Base-by-base conservation (phyloP, 2,888 invertebrate genomes). In the Euplagia quadripunctaria region DNA sequence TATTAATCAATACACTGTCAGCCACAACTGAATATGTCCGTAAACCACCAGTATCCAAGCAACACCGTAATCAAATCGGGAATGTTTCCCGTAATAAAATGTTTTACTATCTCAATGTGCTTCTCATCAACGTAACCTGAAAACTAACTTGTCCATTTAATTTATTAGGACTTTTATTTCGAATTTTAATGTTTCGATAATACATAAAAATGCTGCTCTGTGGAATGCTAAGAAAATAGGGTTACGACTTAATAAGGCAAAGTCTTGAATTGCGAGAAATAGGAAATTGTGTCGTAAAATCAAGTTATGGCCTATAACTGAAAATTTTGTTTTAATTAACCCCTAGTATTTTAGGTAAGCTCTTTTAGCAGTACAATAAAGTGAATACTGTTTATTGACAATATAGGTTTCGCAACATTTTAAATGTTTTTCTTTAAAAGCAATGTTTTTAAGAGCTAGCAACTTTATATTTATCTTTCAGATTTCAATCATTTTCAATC, bases 161-260 rank as follows among this genome's bases (percentile, higher is more conserved):
- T 94, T 94, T 94, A 94, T 94, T 83, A 85, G 80, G 93, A 93
- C 93, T 90, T 94, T 94, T 93, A 94, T 89, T 89, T 88, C 91
- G 90, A 86, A 83, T 87, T 88, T 92, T 94, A 91, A 91, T 92
- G 89, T 90, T 86, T 82, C 85, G 84, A 87, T 90, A 90, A 81
- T 80, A 76, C 79, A 79, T 63, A 51, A 51, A 66, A 71, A 71
- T 55, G 42, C 61, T 70, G n/a, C 51, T 12, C 49, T 73, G 67
- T 73, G 73, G 74, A 63, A 78, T 79, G 65, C 20, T 73, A 75
- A 70, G 67, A 74, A 71, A 79, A 77, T 80, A 77, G 73, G 73
- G 69, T 74, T 67, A 76, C 51, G 66, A 43, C 42, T 73, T 73
- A 70, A 64, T 67, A 68, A 74, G 64, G 14, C 49, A 68, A 64